A percentile compares a stretch with the other conserved stretches of the same genome.
Evolutionary conservation across 2,888 invertebrate genomes (phyloP).

Genomic region (Chalcosyrphus nemorum): DNA sequence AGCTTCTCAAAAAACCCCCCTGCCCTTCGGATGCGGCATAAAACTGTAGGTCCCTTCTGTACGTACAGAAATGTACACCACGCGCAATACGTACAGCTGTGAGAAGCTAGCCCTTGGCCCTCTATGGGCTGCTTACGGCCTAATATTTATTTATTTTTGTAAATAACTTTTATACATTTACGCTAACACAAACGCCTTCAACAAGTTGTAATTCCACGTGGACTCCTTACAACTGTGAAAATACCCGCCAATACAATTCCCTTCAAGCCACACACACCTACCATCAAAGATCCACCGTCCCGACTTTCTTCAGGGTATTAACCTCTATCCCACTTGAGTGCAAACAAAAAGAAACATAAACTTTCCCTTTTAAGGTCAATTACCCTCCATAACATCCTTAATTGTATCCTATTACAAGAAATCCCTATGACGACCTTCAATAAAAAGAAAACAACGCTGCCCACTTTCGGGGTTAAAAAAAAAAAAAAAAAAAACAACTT

Average conservation of each 20-base stretch:
- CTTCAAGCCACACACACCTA: background rate
- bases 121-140: no score
- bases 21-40: no score
- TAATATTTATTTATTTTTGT: no score
- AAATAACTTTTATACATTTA: background rate
- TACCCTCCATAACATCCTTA: slow-evolving; percentile 40
- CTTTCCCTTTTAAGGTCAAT: slow-evolving; percentile 36
- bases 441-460: background rate
- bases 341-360: slow-evolving; percentile 5
- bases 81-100: no score
- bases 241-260: background rate
- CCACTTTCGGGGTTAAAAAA: slow-evolving; percentile 21
- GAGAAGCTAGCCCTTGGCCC: no score
- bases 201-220: background rate
- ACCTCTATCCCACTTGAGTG: slow-evolving; percentile 25
- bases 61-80: no score
- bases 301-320: background rate
- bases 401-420: slow-evolving; percentile 44
- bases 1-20: no score
- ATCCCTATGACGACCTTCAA: slow-evolving; percentile 3
- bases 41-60: no score
- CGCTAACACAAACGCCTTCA: background rate
- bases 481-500: slow-evolving; percentile 19
- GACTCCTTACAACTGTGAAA: background rate
- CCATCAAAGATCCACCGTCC: background rate